Evolutionary conservation across 2,113 vertebrate species (phyloP), one percentile per base, ranked within the genome.

Genomic region (Xenopus laevis): DNA sequence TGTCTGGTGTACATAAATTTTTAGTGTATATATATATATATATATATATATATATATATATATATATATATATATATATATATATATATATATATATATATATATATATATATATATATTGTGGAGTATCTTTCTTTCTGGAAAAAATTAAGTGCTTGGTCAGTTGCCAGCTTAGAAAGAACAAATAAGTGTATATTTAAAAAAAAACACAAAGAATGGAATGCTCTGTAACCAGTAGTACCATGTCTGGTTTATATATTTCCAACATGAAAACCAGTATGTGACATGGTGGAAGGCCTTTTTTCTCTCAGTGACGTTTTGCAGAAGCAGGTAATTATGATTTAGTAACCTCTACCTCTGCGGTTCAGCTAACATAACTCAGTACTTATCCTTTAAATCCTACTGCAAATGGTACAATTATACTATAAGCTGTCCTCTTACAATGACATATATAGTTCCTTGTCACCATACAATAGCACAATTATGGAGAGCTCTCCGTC

Each of bases 401-500:
- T 59, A 69, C 62, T 64, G 58, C 66, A 76, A 76, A 76, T 76
- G 67, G 69, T 76, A 76, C 73, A 69, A 76, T 76, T 69, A 76
- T 76, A 76, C 73, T 76, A 76, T 76, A 76, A 76, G 66, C 73
- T 76, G 73, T 76, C 73, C 65, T 69, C 73, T 76, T 76, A 76
- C 65, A 69, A 69, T 69, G 73, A 76, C 53, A 59, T 69, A 76
- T 76, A 76, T 69, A 53, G 73, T 30, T 76, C 73, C 68, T 69
- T 69, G 65, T 76, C 73, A 69, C 45, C 27, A 63, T 69, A 69
- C 73, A 68, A 45, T 40, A 69, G 30, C 47, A 52, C 45, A 23
- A 69, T 60, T 52, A 69, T 62, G 16, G 59, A 68, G 17, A 63
- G 21, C 46, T 63, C 66, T 55, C 15, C 9, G 50, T 44, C 15